Conservation (phyloP, 2,113 vertebrate genomes). For the Brachyistius frenatus region DNA sequence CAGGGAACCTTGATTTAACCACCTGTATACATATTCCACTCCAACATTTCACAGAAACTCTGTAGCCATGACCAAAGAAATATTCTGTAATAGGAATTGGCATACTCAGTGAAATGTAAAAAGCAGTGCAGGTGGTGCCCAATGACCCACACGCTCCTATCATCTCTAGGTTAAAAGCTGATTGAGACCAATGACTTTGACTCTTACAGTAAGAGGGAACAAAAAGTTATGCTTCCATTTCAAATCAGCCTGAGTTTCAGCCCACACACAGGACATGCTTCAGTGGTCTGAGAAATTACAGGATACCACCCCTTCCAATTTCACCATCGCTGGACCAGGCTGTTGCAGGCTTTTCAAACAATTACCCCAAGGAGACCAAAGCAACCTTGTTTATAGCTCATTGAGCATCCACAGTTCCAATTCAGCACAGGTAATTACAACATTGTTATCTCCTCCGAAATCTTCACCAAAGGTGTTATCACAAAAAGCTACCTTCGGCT, state of each 20-base stretch:
- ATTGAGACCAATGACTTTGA: conserved; percentile 70
- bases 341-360: conserved; percentile 76
- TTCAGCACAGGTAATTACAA: conserved; percentile 77
- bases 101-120: conserved; percentile 54
- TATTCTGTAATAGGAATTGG: conserved; percentile 50
- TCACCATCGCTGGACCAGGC: conserved; percentile 72
- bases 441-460: conserved; percentile 70
- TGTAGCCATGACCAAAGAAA: conserved; percentile 20
- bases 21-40: conserved; percentile 64
- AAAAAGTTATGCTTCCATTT: conserved; percentile 79
- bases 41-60: conserved; percentile 37
- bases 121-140: conserved; percentile 48
- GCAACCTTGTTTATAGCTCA: conserved; percentile 81
- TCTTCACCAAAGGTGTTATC: conserved; percentile 61
- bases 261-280: conserved; percentile 73
- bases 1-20: conserved; percentile 52
- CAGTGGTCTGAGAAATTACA: conserved; percentile 81
- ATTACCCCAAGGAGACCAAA: conserved; percentile 76
- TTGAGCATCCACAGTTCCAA: conserved; percentile 77
- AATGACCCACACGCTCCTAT: conserved; percentile 58
- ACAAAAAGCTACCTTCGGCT: conserved; percentile 60
- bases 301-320: conserved; percentile 79
- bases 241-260: conserved; percentile 70
- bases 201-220: conserved; percentile 65
- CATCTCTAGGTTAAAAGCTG: conserved; percentile 59